Conservation (phyloP, 2,797 vertebrate genomes). For the Cuculus canorus region DNA sequence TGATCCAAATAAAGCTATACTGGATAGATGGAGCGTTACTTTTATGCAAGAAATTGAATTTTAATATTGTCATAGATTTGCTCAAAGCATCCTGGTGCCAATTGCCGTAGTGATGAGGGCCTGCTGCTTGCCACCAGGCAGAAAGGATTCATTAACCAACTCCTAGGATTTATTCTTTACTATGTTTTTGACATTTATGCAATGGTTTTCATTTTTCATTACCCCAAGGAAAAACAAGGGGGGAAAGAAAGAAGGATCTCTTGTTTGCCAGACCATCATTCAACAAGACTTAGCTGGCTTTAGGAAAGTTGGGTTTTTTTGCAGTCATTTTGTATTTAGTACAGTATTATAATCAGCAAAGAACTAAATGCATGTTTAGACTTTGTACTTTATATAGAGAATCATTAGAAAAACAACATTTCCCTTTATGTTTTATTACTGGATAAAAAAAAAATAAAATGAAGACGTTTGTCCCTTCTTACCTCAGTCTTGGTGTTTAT, state of each 20-base stretch:
- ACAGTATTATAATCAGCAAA: conserved; percentile 52
- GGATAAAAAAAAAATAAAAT: not conserved
- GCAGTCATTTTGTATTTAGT: conserved; percentile 71
- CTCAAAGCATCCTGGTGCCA: conserved; percentile 53
- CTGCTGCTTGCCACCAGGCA: conserved; percentile 57
- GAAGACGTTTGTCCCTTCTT: not conserved
- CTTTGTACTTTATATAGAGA: conserved; percentile 25
- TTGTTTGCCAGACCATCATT: conserved; percentile 11
- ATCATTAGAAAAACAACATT: conserved; percentile 20
- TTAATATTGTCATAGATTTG: no score
- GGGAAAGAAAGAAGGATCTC: conserved; percentile 46
- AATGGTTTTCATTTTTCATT: conserved; percentile 70
- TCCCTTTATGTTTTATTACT: conserved; percentile 38
- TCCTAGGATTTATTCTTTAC: conserved; percentile 73
- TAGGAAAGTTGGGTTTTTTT: not conserved
- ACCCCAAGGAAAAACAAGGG: conserved; percentile 61
- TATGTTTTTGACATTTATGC: conserved; percentile 69
- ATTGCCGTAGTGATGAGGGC: conserved; percentile 38
- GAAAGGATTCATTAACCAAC: conserved; percentile 67
- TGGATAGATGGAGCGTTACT: no score
- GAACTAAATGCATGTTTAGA: conserved; percentile 41
- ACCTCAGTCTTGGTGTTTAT: not conserved
- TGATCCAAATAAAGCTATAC: no score
- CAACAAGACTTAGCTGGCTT: conserved; percentile 53
- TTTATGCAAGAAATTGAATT: no score